These are phyloP conservation scores for Carlito syrichta DNA, from an alignment of 2,113 vertebrate species.

Conservation along the genomic window DNA sequence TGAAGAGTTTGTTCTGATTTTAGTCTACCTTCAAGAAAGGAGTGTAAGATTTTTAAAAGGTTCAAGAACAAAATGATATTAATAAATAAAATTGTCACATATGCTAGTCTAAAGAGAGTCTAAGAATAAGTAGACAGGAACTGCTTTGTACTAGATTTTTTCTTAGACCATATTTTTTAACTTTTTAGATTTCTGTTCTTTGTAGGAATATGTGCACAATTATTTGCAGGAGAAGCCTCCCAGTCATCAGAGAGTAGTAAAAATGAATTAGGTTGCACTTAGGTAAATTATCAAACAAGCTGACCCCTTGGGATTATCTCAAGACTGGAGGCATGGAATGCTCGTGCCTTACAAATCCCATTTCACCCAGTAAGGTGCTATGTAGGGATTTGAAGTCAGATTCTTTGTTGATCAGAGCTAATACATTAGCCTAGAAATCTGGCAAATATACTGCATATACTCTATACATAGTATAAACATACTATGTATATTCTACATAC, in stretches of 20 bases:
- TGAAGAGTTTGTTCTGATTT: neutral
- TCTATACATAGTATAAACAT: no score
- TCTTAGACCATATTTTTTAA: neutral
- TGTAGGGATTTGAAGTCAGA: neutral
- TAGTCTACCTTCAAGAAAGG: neutral
- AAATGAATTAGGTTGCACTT: neutral
- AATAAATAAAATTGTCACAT: neutral
- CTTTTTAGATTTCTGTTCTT: neutral
- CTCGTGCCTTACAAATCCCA: neutral
- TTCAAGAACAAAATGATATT: neutral
- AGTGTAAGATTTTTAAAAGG: neutral
- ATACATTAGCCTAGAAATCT: neutral
- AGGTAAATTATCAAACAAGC: conserved; percentile 34
- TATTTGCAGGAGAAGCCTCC: neutral
- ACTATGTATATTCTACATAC: no score
- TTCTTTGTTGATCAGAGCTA: neutral
- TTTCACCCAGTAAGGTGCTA: neutral
- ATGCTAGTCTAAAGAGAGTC: neutral
- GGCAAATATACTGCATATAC: no score
- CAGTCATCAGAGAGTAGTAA: neutral
- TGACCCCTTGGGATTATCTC: neutral
- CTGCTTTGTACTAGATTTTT: neutral
- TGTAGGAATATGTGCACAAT: neutral
- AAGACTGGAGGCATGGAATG: neutral
- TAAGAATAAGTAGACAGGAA: neutral